Conservation (phyloP, 1,140 invertebrate species). For the Zaprionus taronus region DNA sequence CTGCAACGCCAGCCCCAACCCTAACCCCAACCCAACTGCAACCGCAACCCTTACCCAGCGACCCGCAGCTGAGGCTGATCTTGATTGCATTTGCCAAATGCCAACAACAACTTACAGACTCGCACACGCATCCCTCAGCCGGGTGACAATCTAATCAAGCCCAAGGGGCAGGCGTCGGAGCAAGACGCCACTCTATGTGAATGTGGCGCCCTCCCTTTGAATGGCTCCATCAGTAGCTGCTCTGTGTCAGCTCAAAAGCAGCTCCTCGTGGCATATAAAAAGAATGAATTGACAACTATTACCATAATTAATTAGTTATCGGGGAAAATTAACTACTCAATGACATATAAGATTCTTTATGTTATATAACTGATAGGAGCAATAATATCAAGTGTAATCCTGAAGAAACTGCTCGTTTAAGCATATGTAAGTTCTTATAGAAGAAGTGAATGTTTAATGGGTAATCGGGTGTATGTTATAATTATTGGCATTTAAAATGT, state of each 20-base stretch:
- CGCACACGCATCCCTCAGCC: slow-evolving; percentile 41
- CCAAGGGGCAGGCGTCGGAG: slow-evolving; percentile 2
- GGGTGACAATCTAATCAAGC: slow-evolving; percentile 52
- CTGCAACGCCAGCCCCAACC: neutral
- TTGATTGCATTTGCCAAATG: slow-evolving; percentile 75
- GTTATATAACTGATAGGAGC: no score
- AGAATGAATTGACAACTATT: neutral
- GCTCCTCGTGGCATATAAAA: neutral
- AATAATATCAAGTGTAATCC: no score
- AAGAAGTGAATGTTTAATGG: no score
- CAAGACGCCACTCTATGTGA: neutral
- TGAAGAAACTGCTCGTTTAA: no score
- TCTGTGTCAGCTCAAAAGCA: neutral
- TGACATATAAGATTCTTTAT: neutral
- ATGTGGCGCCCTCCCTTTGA: neutral
- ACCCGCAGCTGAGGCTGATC: slow-evolving; percentile 48
- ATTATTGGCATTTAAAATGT: no score
- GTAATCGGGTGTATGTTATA: no score
- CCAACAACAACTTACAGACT: slow-evolving; percentile 45
- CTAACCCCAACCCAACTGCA: neutral
- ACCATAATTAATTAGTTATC: neutral
- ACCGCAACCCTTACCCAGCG: neutral
- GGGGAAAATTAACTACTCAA: no score
- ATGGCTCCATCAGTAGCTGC: neutral
- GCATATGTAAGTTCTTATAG: no score